Conservation (phyloP, 2,113 vertebrate species). For the Mesitornis unicolor region DNA sequence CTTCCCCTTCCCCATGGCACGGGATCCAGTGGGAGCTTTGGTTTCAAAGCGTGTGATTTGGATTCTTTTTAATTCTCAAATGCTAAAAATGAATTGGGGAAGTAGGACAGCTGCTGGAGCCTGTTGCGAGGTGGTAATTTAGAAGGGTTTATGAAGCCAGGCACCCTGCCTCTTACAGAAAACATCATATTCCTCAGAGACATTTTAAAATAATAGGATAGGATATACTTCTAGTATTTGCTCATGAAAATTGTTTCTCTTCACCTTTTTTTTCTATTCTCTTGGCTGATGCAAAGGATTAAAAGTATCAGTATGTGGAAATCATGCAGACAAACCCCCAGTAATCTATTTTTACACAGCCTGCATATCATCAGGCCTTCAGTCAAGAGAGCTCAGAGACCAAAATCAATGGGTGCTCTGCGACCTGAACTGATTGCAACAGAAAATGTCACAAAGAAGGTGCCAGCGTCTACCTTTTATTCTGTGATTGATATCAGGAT, state of each 20-base stretch:
- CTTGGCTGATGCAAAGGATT: background rate
- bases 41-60: background rate
- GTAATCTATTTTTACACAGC: background rate
- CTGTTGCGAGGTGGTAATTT: background rate
- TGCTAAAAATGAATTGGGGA: background rate
- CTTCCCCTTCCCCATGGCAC: background rate
- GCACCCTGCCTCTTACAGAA: background rate
- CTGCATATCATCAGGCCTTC: background rate
- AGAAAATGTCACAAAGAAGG: background rate
- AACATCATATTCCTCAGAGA: background rate
- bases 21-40: background rate
- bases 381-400: background rate
- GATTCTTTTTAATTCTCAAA: background rate
- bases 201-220: background rate
- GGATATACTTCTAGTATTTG: background rate
- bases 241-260: conserved; percentile 7
- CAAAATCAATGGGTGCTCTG: accelerated
- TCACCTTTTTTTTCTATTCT: background rate
- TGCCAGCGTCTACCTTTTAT: background rate
- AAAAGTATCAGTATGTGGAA: background rate
- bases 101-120: conserved; percentile 15
- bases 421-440: background rate
- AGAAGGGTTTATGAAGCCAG: background rate
- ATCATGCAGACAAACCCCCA: background rate
- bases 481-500: background rate